phyloP scores from a whole-genome alignment of 2,888 invertebrate species.

The Orthonychiurus folsomi region DNA sequence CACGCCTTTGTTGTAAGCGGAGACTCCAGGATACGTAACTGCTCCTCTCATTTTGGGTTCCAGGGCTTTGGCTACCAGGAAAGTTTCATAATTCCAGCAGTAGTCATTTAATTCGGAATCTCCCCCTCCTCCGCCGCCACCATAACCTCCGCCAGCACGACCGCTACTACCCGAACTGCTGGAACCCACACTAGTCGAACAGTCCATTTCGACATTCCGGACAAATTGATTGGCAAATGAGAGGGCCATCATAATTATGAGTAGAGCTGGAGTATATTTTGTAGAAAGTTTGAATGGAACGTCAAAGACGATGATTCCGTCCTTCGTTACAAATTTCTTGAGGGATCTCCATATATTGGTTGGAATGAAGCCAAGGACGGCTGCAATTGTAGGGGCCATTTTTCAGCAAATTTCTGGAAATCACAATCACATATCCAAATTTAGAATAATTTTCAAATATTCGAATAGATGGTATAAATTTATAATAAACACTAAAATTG shows the following conservation, averaged over 20 bases:
- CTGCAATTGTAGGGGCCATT: background rate
- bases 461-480: no score
- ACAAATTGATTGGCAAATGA: conserved; percentile 22
- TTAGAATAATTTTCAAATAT: no score
- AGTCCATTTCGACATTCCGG: conserved; percentile 22
- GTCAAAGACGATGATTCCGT: conserved; percentile 13
- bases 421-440: background rate
- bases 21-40: conserved; percentile 22
- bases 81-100: conserved; percentile 22
- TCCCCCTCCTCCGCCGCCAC: background rate
- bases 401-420: background rate
- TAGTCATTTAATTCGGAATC: conserved; percentile 21
- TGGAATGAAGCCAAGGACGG: conserved; percentile 16
- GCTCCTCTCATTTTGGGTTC: conserved; percentile 14
- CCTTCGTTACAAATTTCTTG: conserved; percentile 17
- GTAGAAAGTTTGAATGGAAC: conserved; percentile 21
- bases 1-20: conserved; percentile 15
- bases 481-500: no score
- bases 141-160: background rate
- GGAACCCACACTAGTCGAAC: conserved; percentile 7
- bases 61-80: conserved; percentile 21
- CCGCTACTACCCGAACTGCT: background rate
- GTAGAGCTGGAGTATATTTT: conserved; percentile 21
- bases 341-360: conserved; percentile 17
- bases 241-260: conserved; percentile 22